Conservation (phyloP, 2,797 vertebrate species). For the Carduelis carduelis region DNA sequence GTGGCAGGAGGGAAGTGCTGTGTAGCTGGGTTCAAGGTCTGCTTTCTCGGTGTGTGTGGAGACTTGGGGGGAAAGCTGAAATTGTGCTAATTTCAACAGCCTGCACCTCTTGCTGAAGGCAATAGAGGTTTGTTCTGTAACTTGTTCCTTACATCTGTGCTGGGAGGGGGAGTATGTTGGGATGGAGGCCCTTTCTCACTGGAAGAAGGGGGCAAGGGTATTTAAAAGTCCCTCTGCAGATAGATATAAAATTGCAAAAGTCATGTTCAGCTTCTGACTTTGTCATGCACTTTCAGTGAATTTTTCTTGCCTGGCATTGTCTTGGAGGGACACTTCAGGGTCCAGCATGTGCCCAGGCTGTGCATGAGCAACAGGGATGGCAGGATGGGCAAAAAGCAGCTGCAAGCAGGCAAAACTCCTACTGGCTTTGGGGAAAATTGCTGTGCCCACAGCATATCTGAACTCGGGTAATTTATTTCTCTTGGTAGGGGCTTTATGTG, state of each 20-base stretch:
- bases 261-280: not conserved
- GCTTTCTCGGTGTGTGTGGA: not conserved
- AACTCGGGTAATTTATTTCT: not conserved
- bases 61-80: not conserved
- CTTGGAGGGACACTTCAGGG: not conserved
- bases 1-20: not conserved
- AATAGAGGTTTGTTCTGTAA: slow-evolving; percentile 10
- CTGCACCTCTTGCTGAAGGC: slow-evolving; percentile 20
- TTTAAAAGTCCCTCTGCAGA: not conserved
- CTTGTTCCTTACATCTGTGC: not conserved
- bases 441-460: not conserved
- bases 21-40: slow-evolving; percentile 44
- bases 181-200: slow-evolving; percentile 7
- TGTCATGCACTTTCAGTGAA: not conserved
- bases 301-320: not conserved
- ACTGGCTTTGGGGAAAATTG: not conserved
- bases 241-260: not conserved
- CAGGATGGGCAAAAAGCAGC: not conserved
- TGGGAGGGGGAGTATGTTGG: not conserved
- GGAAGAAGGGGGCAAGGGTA: not conserved
- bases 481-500: not conserved
- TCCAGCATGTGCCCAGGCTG: not conserved
- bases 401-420: not conserved
- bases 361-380: not conserved
- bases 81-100: slow-evolving; percentile 48